phyloP scores from a whole-genome alignment of 2,113 vertebrate species.

The Phocoena phocoena region DNA sequence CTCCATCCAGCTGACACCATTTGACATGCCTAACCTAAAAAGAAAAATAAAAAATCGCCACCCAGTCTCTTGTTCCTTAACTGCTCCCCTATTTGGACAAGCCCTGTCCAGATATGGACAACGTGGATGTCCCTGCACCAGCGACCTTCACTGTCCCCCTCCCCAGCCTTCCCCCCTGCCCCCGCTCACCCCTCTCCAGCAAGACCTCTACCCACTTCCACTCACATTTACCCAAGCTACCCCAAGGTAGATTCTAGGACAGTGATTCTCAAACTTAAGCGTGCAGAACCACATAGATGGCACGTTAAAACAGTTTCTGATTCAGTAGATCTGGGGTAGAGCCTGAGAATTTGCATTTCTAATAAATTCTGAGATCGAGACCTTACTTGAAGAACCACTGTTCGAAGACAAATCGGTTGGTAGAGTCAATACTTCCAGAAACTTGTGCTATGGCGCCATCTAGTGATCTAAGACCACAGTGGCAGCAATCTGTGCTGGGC shows the following conservation, averaged over 20 bases:
- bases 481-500: not conserved
- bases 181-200: not conserved
- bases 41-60: not conserved
- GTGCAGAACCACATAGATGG: not conserved
- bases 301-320: not conserved
- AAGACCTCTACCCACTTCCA: not conserved
- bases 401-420: not conserved
- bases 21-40: not conserved
- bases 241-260: not conserved
- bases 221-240: not conserved
- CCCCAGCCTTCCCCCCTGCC: rapidly evolving
- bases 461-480: not conserved
- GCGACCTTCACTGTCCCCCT: not conserved
- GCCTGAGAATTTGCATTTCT: constrained; percentile 25
- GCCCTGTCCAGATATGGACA: not conserved
- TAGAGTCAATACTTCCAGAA: not conserved
- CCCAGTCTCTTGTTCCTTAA: not conserved
- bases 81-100: not conserved
- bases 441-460: constrained; percentile 68
- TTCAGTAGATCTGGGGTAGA: not conserved
- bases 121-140: not conserved
- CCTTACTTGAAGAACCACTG: not conserved
- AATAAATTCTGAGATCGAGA: not conserved
- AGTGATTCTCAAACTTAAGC: not conserved
- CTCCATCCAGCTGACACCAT: not conserved